phyloP scores from a whole-genome alignment of 1,140 invertebrate genomes.

The Coelopa frigida region DNA sequence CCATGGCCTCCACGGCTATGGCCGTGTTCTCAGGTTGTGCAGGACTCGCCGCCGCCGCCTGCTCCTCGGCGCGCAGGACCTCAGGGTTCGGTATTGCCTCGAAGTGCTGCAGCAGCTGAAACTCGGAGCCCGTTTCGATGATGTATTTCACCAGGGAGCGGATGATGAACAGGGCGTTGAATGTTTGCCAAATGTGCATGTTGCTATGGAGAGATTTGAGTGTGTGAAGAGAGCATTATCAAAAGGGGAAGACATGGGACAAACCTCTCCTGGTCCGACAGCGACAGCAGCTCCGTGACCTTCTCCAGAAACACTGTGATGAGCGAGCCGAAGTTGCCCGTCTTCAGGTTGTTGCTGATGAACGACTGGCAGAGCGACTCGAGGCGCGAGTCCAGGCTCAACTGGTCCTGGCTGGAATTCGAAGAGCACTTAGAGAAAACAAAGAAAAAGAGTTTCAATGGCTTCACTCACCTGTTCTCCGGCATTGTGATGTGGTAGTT shows the following conservation, averaged over 20 bases:
- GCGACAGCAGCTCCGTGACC: constrained; percentile 69
- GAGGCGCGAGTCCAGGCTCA: constrained; percentile 71
- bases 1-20: constrained; percentile 36
- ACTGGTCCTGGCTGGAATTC: constrained; percentile 61
- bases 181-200: constrained; percentile 89
- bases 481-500: constrained; percentile 83
- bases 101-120: constrained; percentile 65
- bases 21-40: constrained; percentile 18
- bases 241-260: too few relatives aligned
- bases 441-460: constrained; percentile 9
- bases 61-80: constrained; percentile 21
- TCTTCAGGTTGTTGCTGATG: constrained; percentile 69
- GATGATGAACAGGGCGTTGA: constrained; percentile 88
- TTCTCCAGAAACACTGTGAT: constrained; percentile 75
- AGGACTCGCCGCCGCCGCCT: constrained; percentile 16
- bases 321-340: constrained; percentile 81
- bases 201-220: constrained; percentile 53
- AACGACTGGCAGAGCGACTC: constrained; percentile 66
- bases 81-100: constrained; percentile 50
- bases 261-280: constrained; percentile 79
- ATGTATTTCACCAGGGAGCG: constrained; percentile 84
- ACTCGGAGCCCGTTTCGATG: constrained; percentile 69
- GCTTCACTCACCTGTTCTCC: constrained; percentile 56
- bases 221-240: constrained; percentile 31
- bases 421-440: constrained; percentile 16